Percentiles rank a stretch among this genome's conserved stretches.
These are phyloP conservation scores for Lithophane socia DNA, from an alignment of 2,888 invertebrate genomes.

Conservation along the genomic window DNA sequence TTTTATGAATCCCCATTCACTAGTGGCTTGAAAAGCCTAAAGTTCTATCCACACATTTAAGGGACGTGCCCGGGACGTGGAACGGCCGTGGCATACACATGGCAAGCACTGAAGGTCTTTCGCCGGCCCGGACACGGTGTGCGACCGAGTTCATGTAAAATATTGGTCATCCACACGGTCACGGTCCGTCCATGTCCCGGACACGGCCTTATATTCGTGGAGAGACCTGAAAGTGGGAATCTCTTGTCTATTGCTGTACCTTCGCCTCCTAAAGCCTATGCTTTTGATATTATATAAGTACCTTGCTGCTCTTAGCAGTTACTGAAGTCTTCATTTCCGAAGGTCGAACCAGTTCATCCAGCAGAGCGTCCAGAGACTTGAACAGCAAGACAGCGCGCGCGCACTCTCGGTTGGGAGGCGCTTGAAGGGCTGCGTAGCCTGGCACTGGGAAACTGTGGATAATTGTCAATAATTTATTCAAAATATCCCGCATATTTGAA, in stretches of 20 bases:
- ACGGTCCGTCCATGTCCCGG: no score
- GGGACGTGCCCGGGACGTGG: no score
- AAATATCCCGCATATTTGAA: no score
- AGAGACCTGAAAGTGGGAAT: neutral
- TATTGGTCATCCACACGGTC: no score
- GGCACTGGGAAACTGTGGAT: slow-evolving; percentile 92
- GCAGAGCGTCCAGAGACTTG: slow-evolving; percentile 80
- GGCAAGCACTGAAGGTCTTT: no score
- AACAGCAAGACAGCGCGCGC: slow-evolving; percentile 79
- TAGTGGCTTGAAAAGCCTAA: neutral
- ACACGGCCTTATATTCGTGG: no score
- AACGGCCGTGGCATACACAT: no score
- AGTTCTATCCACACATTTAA: neutral
- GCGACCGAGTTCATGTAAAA: no score
- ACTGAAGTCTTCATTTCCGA: slow-evolving; percentile 74
- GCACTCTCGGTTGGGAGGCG: slow-evolving; percentile 81
- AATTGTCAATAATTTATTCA: neutral
- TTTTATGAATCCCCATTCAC: neutral
- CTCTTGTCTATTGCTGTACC: neutral
- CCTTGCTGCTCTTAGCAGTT: slow-evolving; percentile 82
- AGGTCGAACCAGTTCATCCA: slow-evolving; percentile 79
- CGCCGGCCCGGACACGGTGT: no score
- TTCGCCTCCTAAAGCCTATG: neutral
- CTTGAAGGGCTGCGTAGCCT: slow-evolving; percentile 93
- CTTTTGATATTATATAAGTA: slow-evolving; percentile 53